Evolutionary conservation across 1,140 invertebrate genomes (phyloP), one percentile per base, ranked within the genome.

Genomic region (Cheumatopsyche charites): DNA sequence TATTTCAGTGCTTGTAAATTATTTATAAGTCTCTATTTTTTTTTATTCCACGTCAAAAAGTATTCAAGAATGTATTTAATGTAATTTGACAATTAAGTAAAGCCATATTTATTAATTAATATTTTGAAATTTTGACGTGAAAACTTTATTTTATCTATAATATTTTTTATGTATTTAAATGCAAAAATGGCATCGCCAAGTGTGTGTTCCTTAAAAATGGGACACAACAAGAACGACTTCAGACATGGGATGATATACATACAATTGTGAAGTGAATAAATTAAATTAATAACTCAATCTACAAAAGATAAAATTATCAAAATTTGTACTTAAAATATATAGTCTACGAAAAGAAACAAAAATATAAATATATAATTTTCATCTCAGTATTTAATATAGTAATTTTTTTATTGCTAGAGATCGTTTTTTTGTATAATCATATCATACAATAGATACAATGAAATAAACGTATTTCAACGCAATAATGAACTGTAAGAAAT

Each of bases 311-410:
- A 67, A 61, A 75, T 68, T 62, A 75, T 68, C 21, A 72, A 67
- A 66, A 75, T 75, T 75, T 75, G 74, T 75, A 75, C 74, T 75
- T 73, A 62, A 75, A 75, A 75, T 75, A 67, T 62, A 47, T 73
- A 55, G 36, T 29, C 62, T 66, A 72, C 11, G n/a, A 23, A 66
- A 45, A 58, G 52, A 49, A 45, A 42, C 49, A 47, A 4, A 19
- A 43, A 41, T 25, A 58, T 58, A 58, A 25, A 23, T 13, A 58
- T 58, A 58, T 58, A 25, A 58, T 23, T 25, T 58, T 58, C 15
- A 52, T 17, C 25, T 58, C 55, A 58, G 55, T 25, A 25, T 58
- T 58, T 58, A 58, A 58, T 23, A 58, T 58, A 58, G 2, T 58
- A 71, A 73, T 62, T 68, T 45, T n/a, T n/a, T 75, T 75, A 75